phyloP scores from a whole-genome alignment of 1,140 invertebrate species.

The Drosophila subpulchrella region DNA sequence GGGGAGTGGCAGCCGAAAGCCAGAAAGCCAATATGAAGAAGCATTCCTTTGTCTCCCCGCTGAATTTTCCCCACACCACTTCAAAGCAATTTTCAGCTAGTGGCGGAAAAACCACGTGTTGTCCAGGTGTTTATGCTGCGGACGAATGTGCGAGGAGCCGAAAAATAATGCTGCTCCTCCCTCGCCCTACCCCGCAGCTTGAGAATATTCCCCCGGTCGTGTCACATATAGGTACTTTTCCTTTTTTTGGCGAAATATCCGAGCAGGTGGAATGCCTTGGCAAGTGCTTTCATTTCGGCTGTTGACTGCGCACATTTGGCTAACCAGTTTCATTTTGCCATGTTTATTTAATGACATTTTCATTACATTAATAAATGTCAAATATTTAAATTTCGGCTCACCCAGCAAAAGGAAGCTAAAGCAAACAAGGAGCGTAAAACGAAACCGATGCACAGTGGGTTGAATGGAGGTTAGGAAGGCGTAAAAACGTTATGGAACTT shows the following conservation, averaged over 20 bases:
- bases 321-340: slow-evolving; percentile 68
- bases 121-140: slow-evolving; percentile 75
- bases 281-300: slow-evolving; percentile 39
- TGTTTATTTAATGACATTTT: slow-evolving; percentile 78
- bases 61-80: slow-evolving; percentile 39
- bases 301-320: slow-evolving; percentile 40
- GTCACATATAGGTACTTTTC: slow-evolving; percentile 18
- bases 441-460: slow-evolving; percentile 41
- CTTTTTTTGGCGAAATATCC: slow-evolving; percentile 1
- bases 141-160: slow-evolving; percentile 39
- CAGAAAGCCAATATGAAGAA: slow-evolving; percentile 36
- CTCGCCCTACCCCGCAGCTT: not conserved
- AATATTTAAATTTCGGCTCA: slow-evolving; percentile 78
- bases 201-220: slow-evolving; percentile 40
- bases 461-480: not conserved
- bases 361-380: slow-evolving; percentile 80
- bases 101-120: slow-evolving; percentile 68
- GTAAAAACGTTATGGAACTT: not conserved
- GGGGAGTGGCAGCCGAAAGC: slow-evolving; percentile 5
- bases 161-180: slow-evolving; percentile 20
- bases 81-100: slow-evolving; percentile 64
- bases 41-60: slow-evolving; percentile 29
- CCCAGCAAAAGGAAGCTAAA: slow-evolving; percentile 42
- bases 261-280: slow-evolving; percentile 31
- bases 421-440: slow-evolving; percentile 30